A percentile compares a stretch with the other conserved stretches of the same genome.
phyloP scores from a whole-genome alignment of 1,140 invertebrate genomes.

The Alviniconcha marisindica region DNA sequence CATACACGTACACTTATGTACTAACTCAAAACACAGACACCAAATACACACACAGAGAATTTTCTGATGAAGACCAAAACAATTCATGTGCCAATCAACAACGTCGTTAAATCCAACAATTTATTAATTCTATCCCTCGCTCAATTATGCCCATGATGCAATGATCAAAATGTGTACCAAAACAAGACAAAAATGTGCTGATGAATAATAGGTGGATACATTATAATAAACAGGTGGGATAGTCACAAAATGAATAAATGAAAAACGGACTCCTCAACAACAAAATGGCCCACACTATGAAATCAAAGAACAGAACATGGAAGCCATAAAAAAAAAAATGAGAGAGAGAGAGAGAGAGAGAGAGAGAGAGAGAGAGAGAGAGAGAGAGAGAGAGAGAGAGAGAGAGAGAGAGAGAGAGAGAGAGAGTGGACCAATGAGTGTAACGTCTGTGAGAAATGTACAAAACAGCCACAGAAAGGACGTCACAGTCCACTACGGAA shows the following conservation, averaged over 20 bases:
- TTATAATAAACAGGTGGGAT: too few relatives aligned
- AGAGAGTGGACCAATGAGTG: not conserved
- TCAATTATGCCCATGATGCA: not conserved
- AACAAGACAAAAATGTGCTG: too few relatives aligned
- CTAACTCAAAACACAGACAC: not conserved
- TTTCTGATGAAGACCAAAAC: not conserved
- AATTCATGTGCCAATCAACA: not conserved
- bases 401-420: not conserved
- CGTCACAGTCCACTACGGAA: not conserved
- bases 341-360: not conserved
- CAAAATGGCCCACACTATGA: too few relatives aligned
- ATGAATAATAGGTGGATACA: too few relatives aligned
- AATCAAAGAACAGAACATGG: too few relatives aligned
- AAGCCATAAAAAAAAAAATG: not conserved
- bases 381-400: not conserved
- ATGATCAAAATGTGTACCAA: too few relatives aligned
- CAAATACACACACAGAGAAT: not conserved
- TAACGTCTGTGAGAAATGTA: too few relatives aligned
- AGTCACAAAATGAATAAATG: too few relatives aligned
- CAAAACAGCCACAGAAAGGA: not conserved
- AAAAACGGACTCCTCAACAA: too few relatives aligned
- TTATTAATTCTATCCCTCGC: not conserved
- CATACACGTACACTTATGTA: conserved; percentile 1
- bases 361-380: not conserved
- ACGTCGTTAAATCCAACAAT: too few relatives aligned